Conservation (phyloP, 2,113 vertebrate species). For the Trematocara variabile region DNA sequence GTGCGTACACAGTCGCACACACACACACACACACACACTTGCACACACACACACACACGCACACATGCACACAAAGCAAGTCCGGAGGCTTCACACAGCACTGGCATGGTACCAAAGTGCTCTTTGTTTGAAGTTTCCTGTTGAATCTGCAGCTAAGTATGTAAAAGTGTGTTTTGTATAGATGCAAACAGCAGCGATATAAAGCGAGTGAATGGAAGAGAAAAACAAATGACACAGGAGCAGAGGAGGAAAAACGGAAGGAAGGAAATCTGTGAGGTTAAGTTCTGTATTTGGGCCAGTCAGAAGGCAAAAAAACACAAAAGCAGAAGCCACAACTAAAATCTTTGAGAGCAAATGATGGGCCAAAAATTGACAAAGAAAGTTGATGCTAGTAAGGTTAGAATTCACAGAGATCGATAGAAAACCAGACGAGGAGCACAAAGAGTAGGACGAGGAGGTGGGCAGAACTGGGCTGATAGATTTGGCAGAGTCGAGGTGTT, state of each 20-base stretch:
- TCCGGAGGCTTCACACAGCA: neutral
- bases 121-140: neutral
- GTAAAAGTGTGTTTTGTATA: neutral
- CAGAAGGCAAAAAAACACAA: neutral
- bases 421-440: neutral
- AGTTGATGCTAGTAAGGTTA: neutral
- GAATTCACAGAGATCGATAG: neutral
- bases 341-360: neutral
- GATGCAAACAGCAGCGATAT: neutral
- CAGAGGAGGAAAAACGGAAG: neutral
- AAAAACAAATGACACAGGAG: neutral
- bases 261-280: neutral
- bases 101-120: neutral
- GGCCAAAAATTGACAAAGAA: neutral
- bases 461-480: neutral
- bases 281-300: neutral
- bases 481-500: constrained; percentile 3
- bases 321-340: constrained; percentile 7
- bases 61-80: neutral
- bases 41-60: neutral
- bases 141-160: neutral
- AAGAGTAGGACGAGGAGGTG: neutral
- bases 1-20: too few relatives aligned
- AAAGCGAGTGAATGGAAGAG: neutral
- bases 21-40: neutral